Base-by-base conservation (phyloP, 2,113 vertebrate genomes). In the Tetrao urogallus region DNA sequence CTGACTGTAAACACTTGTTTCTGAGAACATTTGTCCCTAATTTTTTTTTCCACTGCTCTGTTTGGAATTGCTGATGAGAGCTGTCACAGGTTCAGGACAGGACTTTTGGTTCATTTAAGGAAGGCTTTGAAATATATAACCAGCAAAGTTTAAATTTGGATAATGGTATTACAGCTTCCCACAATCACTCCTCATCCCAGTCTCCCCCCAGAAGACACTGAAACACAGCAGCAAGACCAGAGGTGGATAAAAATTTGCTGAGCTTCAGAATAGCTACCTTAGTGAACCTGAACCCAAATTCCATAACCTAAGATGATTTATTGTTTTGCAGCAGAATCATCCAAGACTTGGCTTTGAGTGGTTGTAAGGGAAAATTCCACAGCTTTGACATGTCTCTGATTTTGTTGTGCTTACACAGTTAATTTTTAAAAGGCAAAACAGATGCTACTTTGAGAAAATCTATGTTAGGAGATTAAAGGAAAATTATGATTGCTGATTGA, bases 401-500 rank as follows among this genome's bases (percentile, higher is more conserved):
- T 91, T 92, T 96, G 89, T 96, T 97, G 76, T 95, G 70, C 94
- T 96, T 94, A 89, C 86, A 94, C 88, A 83, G 86, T 96, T 96
- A 96, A 94, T 94, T 96, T 94, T 86, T 91, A 94, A 96, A 94
- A 90, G 89, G 57, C 94, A 84, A 94, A 94, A 57, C 93, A 97
- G 93, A 94, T 91, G 90, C 79, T 75, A 90, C 75, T 91, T 87
- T 61, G 85, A 92, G 82, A 94, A 94, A 94, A 96, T 72, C 73
- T 88, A 36, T 79, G 82, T 78, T 75, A 90, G 91, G 75, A 71
- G 86, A 86, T 83, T 78, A 81, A 83, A 88, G 57, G 76, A 57
- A 77, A 60, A 64, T 30, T 16, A 52, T 65, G 47, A 65, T 61
- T 88, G 15, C 72, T 78, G 69, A 70, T 65, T 81, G 48, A 83